Evolutionary conservation across 2,797 vertebrate genomes (phyloP).

Genomic region (Acanthurus lineatus): DNA sequence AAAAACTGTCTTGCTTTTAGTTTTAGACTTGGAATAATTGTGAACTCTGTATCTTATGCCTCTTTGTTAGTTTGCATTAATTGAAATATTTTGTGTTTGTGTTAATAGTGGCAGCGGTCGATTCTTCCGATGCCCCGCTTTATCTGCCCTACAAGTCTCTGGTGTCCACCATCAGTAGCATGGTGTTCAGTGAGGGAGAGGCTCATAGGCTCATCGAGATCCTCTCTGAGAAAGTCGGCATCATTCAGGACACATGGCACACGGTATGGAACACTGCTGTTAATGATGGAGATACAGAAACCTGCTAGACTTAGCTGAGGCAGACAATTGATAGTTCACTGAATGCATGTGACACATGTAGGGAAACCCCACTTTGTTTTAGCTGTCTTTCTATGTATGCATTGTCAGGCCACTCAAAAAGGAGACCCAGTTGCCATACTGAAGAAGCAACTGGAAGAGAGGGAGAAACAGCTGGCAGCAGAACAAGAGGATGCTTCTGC

Average conservation of each 20-base stretch:
- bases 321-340: background rate
- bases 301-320: background rate
- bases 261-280: conserved; percentile 82
- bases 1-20: background rate
- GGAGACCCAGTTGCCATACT: conserved; percentile 91
- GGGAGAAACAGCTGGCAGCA: conserved; percentile 89
- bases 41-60: background rate
- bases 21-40: conserved; percentile 31
- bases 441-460: conserved; percentile 95
- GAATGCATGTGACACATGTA: background rate
- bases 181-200: conserved; percentile 93
- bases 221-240: conserved; percentile 91
- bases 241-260: conserved; percentile 94
- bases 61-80: background rate
- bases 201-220: conserved; percentile 94
- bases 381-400: conserved; percentile 1
- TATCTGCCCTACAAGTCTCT: conserved; percentile 93
- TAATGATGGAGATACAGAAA: background rate
- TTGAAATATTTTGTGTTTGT: conserved; percentile 26
- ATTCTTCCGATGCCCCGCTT: conserved; percentile 85
- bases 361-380: background rate
- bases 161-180: conserved; percentile 90
- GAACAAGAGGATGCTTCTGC: conserved; percentile 90
- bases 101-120: conserved; percentile 63
- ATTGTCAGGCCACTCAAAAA: conserved; percentile 91